Base-by-base conservation (phyloP, 2,888 invertebrate genomes). In the Boloria selene region DNA sequence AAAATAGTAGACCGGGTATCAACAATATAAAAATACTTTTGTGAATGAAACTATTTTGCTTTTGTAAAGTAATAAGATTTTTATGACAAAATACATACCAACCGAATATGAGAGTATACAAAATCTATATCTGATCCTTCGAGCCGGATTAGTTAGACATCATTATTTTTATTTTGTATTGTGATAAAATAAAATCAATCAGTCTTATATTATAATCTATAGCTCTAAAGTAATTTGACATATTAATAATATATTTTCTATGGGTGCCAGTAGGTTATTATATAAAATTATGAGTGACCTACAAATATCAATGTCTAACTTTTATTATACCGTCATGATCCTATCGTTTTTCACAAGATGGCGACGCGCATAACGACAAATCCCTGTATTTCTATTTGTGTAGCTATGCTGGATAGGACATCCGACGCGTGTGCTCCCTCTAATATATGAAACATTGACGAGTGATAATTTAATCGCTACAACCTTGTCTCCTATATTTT, bases 281-380 rank as follows among this genome's bases (percentile, higher is more conserved):
- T 72, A 69, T 72, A 70, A 75, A 70, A 70, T 74, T 73, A 74
- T 68, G 72, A 70, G 70, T 86, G 86, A 86, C 84, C 86, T 79
- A 56, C 56, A 56, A 45, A 86, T 80, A 86, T 88, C 75, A 74
- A 76, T 79, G 77, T 80, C 81, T 82, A 84, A 83, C 84, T 85
- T 88, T 89, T 86, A 88, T 89, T 81, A 81, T 83, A 83, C 83
- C 86, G 88, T 86, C 85, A 86, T 78, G 82, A 89, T 91, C 85
- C 90, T 92, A 91, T 92, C 90, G 87, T 89, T 92, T 91, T 91
- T 91, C 91, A 91, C 92, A 92, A 92, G 90, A 92, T 92, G 92
- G 92, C 92, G 92, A 86, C 91, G 86, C 91, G 87, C 85, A 79
- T 83, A 85, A 83, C 87, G 89, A 89, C 89, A 86, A 88, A 89